Base-by-base conservation (phyloP, 2,888 invertebrate genomes). In the Synanthedon myopaeformis region DNA sequence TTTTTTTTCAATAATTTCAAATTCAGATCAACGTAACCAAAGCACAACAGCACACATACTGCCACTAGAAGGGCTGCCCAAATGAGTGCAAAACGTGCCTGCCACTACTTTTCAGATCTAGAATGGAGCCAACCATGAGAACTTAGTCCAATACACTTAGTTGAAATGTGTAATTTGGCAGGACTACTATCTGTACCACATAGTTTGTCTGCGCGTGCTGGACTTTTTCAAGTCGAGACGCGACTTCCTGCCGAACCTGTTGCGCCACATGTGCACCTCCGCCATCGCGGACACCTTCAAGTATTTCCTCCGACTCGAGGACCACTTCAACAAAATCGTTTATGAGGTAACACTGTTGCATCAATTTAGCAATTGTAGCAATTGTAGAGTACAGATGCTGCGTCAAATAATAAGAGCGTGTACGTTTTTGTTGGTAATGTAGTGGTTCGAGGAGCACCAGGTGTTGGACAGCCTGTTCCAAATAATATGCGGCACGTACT, bases 201-300 rank as follows among this genome's bases (percentile, higher is more conserved):
- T 95, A 80, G 94, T 94, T 82, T 95, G 95, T 88, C 92, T 96
- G 75, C 93, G 96, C 89, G 94, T 97, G 75, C 90, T 97, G 87
- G 96, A 96, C 82, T 97, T 96, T 89, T 91, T 98, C 76, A 95
- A 96, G 84, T 91, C 92, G 58, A 92, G 94, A 76, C 92, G 93
- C 65, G 93, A 94, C 83, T 96, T 97, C 89, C 91, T 98, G 76
- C 92, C 94, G 62, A 91, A 94, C 77, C 90, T 98, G 75, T 89
- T 97, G 74, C 92, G 93, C 69, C 97, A 98, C 89, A 91, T 98
- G 73, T 93, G 95, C 70, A 97, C 97, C 52, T 97, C 97, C 23
- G 97, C 97, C 66, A 94, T 98, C 70, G 96, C 96, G 90, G 97
- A 98, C 90, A 91, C 96, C 67, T 91, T 96, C 76, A 94, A 95